Conservation (phyloP, 2,888 invertebrate genomes). For the Molorchus minor region DNA sequence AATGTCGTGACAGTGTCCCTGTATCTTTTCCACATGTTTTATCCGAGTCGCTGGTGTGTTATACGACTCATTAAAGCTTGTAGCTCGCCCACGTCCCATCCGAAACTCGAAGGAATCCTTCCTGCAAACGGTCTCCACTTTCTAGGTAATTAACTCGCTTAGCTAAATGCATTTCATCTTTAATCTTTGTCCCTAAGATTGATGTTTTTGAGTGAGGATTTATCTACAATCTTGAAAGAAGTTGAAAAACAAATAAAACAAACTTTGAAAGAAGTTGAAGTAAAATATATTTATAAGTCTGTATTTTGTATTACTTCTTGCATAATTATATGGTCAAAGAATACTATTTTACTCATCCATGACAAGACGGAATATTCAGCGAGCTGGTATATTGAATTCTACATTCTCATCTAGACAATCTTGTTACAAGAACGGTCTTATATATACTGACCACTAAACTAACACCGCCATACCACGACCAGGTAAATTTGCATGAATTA, state of each 20-base stretch:
- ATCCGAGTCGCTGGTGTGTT: slow-evolving; percentile 29
- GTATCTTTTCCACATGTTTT: slow-evolving; percentile 10
- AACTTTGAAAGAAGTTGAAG: no score
- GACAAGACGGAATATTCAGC: no score
- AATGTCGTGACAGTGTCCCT: slow-evolving; percentile 4
- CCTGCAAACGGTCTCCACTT: slow-evolving; percentile 28
- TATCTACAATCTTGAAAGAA: no score
- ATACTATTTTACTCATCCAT: no score
- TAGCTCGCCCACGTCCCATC: slow-evolving; percentile 17
- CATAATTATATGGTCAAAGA: no score
- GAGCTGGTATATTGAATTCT: slow-evolving; percentile 9
- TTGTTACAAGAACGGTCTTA: slow-evolving; percentile 15
- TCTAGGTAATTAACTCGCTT: slow-evolving; percentile 38
- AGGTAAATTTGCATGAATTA: slow-evolving; percentile 15
- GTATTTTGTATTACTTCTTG: no score
- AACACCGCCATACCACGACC: slow-evolving; percentile 7
- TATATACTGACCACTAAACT: slow-evolving; percentile 9
- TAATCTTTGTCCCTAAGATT: slow-evolving; percentile 37
- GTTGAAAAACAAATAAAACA: no score
- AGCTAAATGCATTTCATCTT: slow-evolving; percentile 32
- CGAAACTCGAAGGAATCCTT: slow-evolving; percentile 7
- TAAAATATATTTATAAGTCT: no score
- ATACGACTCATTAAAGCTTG: slow-evolving; percentile 33
- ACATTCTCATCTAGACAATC: slow-evolving; percentile 15
- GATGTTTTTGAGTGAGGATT: no score